Evolutionary conservation across 2,797 vertebrate species (phyloP).

Genomic region (Danio albolineatus): DNA sequence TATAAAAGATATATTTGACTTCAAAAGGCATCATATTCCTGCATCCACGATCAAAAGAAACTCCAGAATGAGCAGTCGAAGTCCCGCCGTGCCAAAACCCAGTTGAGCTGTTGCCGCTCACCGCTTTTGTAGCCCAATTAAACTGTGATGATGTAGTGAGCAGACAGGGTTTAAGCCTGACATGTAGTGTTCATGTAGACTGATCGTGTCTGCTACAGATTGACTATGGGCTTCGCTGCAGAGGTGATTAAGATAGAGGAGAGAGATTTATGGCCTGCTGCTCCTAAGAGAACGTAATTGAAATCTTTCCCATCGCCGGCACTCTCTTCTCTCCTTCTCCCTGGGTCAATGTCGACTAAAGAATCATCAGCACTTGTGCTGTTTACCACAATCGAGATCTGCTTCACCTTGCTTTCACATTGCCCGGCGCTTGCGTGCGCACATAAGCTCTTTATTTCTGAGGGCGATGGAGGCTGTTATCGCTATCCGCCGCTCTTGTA

Average conservation of each 20-base stretch:
- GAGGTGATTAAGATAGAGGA: conserved; percentile 50
- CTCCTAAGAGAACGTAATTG: conserved; percentile 50
- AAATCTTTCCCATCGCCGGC: conserved; percentile 47
- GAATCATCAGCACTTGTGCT: conserved; percentile 22
- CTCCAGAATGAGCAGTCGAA: neutral
- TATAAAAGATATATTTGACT: neutral
- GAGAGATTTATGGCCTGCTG: conserved; percentile 43
- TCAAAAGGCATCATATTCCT: neutral
- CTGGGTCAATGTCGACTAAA: conserved; percentile 34
- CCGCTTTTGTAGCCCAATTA: conserved; percentile 42
- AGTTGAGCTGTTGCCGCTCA: neutral
- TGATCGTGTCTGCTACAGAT: conserved; percentile 41
- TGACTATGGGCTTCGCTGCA: conserved; percentile 23
- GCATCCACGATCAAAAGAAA: neutral
- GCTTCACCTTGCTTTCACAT: conserved; percentile 53
- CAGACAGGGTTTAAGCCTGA: conserved; percentile 38
- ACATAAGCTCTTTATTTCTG: conserved; percentile 46
- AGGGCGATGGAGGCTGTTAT: conserved; percentile 39
- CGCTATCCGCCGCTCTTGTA: conserved; percentile 64
- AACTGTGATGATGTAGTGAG: conserved; percentile 37
- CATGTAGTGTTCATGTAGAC: conserved; percentile 40
- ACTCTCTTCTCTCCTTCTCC: conserved; percentile 44
- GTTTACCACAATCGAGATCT: conserved; percentile 43
- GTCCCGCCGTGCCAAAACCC: neutral
- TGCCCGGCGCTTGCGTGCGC: conserved; percentile 9